These are phyloP conservation scores for Miichthys miiuy DNA, from an alignment of 2,797 vertebrate species.

Conservation along the genomic window DNA sequence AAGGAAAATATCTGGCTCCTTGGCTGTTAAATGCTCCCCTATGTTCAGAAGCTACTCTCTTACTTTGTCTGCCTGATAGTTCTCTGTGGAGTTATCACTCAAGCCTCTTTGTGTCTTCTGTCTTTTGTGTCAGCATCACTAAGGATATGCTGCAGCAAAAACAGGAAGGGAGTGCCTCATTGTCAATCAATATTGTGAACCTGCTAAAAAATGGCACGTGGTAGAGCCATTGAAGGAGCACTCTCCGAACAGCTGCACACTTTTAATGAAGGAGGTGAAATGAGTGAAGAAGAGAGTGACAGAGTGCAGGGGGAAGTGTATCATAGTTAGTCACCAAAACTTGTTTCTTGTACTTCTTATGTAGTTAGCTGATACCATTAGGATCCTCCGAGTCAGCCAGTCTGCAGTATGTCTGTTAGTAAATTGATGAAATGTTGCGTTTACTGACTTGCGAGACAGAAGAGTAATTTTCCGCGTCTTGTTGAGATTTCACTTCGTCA, in stretches of 20 bases:
- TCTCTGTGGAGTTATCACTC: not conserved
- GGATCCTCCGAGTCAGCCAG: conserved; percentile 8
- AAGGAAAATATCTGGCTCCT: not conserved
- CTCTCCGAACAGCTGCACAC: conserved; percentile 40
- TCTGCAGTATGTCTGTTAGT: conserved; percentile 6
- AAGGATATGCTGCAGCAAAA: not conserved
- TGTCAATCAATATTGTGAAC: conserved; percentile 31
- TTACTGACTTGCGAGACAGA: conserved; percentile 11
- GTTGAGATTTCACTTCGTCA: conserved; percentile 11
- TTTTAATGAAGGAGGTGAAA: conserved; percentile 31
- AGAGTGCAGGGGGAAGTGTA: not conserved
- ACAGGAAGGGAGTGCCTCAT: conserved; percentile 8
- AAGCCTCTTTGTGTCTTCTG: not conserved
- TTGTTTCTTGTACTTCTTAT: not conserved
- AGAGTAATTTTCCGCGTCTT: not conserved
- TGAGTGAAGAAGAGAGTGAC: conserved; percentile 7
- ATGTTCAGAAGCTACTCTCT: not conserved
- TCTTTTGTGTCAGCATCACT: not conserved
- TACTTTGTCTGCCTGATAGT: too few relatives aligned
- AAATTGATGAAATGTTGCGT: conserved; percentile 16
- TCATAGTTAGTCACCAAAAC: not conserved
- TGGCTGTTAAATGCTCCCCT: not conserved
- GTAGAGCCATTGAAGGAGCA: conserved; percentile 28
- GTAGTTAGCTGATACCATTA: not conserved
- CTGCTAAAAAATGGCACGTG: conserved; percentile 46